These are phyloP conservation scores for Nesoenas mayeri DNA, from an alignment of 2,113 vertebrate species.

Conservation along the genomic window DNA sequence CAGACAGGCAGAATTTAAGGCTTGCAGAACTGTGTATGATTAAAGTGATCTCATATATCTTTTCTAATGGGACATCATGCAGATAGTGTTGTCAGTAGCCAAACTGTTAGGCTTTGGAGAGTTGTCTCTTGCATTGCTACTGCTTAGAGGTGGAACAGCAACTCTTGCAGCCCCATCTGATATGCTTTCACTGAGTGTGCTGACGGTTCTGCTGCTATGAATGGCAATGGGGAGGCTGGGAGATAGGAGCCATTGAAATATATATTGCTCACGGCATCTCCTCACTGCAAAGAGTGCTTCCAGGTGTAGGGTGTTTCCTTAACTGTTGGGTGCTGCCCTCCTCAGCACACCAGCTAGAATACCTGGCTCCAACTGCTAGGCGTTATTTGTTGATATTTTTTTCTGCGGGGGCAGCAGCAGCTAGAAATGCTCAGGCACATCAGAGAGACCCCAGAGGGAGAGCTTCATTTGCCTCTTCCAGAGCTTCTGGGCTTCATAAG, in stretches of 20 bases:
- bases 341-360: background rate
- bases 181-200: background rate
- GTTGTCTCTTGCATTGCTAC: background rate
- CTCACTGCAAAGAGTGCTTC: background rate
- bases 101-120: background rate
- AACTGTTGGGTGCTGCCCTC: background rate
- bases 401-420: background rate
- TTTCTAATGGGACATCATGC: background rate
- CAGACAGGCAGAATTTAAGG: slow-evolving; percentile 6
- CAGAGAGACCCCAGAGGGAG: background rate
- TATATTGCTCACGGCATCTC: background rate
- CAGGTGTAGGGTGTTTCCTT: background rate
- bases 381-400: background rate
- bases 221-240: background rate
- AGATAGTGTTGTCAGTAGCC: background rate
- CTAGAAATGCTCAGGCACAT: background rate
- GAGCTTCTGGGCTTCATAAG: background rate
- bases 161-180: background rate
- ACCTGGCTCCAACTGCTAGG: background rate
- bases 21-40: background rate
- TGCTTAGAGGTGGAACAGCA: background rate
- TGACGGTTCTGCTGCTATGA: background rate
- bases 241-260: background rate
- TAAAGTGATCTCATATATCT: background rate
- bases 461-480: background rate